These are phyloP conservation scores for Syritta pipiens DNA, from an alignment of 2,888 invertebrate species.

Conservation along the genomic window DNA sequence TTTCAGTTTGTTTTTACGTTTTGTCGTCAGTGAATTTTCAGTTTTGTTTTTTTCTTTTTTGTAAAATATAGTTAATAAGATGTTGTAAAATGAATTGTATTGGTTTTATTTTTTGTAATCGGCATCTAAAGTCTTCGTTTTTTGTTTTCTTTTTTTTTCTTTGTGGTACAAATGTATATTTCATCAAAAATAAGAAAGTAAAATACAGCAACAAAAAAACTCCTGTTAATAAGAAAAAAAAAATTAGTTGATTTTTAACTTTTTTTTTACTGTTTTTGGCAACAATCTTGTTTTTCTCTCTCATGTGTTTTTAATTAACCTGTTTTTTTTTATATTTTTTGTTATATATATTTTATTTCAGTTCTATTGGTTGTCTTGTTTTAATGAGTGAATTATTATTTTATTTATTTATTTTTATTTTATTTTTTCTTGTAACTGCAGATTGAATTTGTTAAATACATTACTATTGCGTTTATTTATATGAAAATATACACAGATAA, in stretches of 20 bases:
- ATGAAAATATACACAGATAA: constrained; percentile 61
- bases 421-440: constrained; percentile 70
- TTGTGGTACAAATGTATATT: constrained; percentile 67
- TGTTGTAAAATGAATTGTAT: constrained; percentile 64
- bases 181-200: constrained; percentile 68
- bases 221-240: constrained; percentile 59
- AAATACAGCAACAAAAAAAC: constrained; percentile 61
- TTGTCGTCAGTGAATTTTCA: constrained; percentile 57
- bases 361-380: constrained; percentile 69
- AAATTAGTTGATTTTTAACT: constrained; percentile 60
- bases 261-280: constrained; percentile 74
- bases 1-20: not conserved
- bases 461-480: constrained; percentile 58
- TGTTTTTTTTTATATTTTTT: constrained; percentile 56
- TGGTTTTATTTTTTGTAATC: constrained; percentile 45
- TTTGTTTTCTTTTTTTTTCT: constrained; percentile 39
- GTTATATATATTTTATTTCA: constrained; percentile 64
- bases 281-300: constrained; percentile 79
- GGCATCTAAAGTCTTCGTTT: constrained; percentile 56
- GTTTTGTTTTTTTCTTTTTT: constrained; percentile 45
- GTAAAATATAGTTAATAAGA: constrained; percentile 62
- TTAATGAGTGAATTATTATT: constrained; percentile 59
- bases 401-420: constrained; percentile 50
- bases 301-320: constrained; percentile 71
- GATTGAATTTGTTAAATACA: constrained; percentile 66